Evolutionary conservation across 2,888 invertebrate species (phyloP), one percentile per base, ranked within the genome.

Genomic region (Acleris sparsana): DNA sequence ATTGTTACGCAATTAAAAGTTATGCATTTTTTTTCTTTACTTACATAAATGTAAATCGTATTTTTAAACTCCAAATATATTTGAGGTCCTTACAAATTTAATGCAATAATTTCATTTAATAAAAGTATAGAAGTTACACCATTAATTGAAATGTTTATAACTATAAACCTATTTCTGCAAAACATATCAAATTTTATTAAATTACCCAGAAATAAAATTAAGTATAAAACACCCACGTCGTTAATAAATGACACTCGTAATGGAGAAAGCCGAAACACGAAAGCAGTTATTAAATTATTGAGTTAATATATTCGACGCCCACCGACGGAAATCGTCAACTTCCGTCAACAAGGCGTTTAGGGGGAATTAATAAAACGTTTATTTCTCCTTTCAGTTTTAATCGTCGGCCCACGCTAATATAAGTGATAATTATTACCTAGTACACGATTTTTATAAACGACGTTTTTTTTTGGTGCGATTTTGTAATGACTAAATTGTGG

Each of bases 261-360:
- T 25, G 53, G 64, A 43, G 65, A 65, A 60, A 65, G 64, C 53
- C 20, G n/a, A 16, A 22, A n/a, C 49, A 49, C 49, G 7, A 48
- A 25, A 33, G 49, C 22, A n/a, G 46, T 57, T 33, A 66, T 66
- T 66, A 66, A 66, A 66, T 57, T 58, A 63, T 63, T 39, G n/a
- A 44, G 33, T 55, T 65, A 55, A 66, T 62, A 33, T 57, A 58
- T 53, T 29, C 63, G 16, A 51, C 66, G 52, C 61, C 66, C 66
- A 57, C 66, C 46, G 46, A 17, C 18, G 61, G 61, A 66, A 61
- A 62, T 66, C 61, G 61, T 61, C 66, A 62, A 66, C 66, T 66
- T 66, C 66, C 66, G 66, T 66, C 66, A 57, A 63, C 63, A 61
- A 55, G 44, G 9, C 52, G 56, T 51, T 66, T 62, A 57, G 61